These are phyloP conservation scores for Montipora capricornis DNA, from an alignment of 64 coral and sea anemone genomes.

Conservation along the genomic window DNA sequence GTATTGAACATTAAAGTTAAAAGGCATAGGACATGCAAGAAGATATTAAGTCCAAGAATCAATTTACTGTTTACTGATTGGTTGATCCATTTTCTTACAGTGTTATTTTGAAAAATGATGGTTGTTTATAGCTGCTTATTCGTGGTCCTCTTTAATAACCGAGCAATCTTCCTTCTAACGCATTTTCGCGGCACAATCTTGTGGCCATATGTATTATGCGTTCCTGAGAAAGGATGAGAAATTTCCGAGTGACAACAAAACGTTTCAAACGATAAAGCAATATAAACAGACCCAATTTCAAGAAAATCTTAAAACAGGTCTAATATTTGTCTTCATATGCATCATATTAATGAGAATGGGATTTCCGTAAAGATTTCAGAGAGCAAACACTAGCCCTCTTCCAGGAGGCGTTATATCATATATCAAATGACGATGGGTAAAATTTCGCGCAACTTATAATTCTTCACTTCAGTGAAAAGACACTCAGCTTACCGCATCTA, in stretches of 20 bases:
- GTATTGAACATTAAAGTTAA: neutral
- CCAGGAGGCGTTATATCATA: too few species aligned
- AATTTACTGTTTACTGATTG: neutral
- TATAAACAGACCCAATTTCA: neutral
- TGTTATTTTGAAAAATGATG: conserved; percentile 9
- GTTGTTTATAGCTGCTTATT: neutral
- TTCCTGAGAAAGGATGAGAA: neutral
- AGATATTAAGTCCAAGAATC: neutral
- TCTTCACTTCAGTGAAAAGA: too few species aligned
- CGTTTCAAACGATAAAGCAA: neutral
- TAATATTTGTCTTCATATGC: too few species aligned
- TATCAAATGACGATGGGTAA: too few species aligned
- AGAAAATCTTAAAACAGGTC: too few species aligned
- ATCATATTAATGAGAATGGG: too few species aligned
- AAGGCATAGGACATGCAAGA: too few species aligned
- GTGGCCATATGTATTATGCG: too few species aligned
- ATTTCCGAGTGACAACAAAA: neutral
- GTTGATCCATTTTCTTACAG: neutral
- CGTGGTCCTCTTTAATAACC: neutral
- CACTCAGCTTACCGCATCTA: too few species aligned
- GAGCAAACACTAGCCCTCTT: too few species aligned
- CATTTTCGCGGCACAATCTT: neutral
- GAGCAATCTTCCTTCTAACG: neutral
- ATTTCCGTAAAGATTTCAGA: too few species aligned
- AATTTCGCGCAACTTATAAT: too few species aligned